Conservation (phyloP, 2,888 invertebrate genomes). For the Hemicrepidius hirtus region DNA sequence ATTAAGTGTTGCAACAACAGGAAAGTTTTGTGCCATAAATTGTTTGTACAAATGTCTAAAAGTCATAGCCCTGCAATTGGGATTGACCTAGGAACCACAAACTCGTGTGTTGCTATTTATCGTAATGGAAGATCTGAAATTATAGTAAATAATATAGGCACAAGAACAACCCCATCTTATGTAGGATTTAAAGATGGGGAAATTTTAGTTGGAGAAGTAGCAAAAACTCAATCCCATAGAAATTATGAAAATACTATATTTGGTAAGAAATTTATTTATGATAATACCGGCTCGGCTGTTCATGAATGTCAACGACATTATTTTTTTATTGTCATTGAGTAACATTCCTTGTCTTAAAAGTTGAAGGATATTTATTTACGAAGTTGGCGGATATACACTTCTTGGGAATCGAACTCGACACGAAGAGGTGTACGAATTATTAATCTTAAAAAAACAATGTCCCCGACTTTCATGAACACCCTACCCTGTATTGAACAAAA, state of each 20-base stretch:
- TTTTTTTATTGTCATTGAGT: too few relatives aligned
- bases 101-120: slow-evolving; percentile 95
- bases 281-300: too few relatives aligned
- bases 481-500: too few relatives aligned
- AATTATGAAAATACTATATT: slow-evolving; percentile 92
- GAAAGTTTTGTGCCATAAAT: not conserved
- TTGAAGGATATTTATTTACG: too few relatives aligned
- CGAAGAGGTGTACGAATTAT: too few relatives aligned
- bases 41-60: slow-evolving; percentile 11
- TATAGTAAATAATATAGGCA: slow-evolving; percentile 93
- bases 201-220: slow-evolving; percentile 88
- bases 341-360: too few relatives aligned
- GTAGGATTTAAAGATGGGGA: slow-evolving; percentile 91
- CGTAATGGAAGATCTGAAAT: slow-evolving; percentile 93
- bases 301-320: too few relatives aligned
- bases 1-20: not conserved
- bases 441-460: too few relatives aligned
- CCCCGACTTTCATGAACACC: too few relatives aligned
- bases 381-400: too few relatives aligned
- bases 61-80: slow-evolving; percentile 88
- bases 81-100: slow-evolving; percentile 97
- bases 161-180: slow-evolving; percentile 90
- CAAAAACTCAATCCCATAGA: slow-evolving; percentile 90
- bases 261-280: slow-evolving; percentile 73
- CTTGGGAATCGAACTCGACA: too few relatives aligned